Evolutionary conservation across 2,888 invertebrate genomes (phyloP).

Genomic region (Cheilosia impressa): DNA sequence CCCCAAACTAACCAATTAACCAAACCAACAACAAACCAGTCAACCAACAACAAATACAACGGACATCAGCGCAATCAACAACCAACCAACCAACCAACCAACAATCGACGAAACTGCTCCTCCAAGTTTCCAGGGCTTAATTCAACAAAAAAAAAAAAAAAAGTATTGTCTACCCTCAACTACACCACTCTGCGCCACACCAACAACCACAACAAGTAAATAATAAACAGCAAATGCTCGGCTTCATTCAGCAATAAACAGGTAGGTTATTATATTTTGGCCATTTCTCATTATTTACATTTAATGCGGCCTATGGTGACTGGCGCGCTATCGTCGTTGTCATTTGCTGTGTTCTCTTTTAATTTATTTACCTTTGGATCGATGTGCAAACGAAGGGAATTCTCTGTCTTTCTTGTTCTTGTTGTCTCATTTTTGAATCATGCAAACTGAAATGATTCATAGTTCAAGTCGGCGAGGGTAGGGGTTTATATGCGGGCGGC

Average conservation of each 20-base stretch:
- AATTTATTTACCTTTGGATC: slow-evolving; percentile 69
- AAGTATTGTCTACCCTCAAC: slow-evolving; percentile 2
- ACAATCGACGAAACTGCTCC: slow-evolving; percentile 4
- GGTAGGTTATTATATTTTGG: slow-evolving; percentile 56
- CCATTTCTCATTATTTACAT: slow-evolving; percentile 64
- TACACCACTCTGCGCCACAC: slow-evolving; percentile 4
- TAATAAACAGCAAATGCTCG: slow-evolving; percentile 65
- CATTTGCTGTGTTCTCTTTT: slow-evolving; percentile 42
- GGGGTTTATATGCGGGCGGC: neutral
- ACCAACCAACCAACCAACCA: no score
- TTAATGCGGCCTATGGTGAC: slow-evolving; percentile 27
- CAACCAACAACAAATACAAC: slow-evolving; percentile 48
- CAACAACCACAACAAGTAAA: slow-evolving; percentile 55
- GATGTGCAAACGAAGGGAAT: slow-evolving; percentile 71
- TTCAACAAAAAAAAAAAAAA: neutral
- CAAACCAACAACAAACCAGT: slow-evolving; percentile 50
- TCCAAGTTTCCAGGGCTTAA: slow-evolving; percentile 7
- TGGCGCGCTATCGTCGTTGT: slow-evolving; percentile 28
- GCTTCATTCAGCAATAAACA: slow-evolving; percentile 73
- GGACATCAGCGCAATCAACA: slow-evolving; percentile 5
- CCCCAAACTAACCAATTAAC: slow-evolving; percentile 36
- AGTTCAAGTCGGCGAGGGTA: neutral
- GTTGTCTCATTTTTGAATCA: neutral
- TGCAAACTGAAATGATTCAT: slow-evolving; percentile 30
- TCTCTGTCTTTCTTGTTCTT: slow-evolving; percentile 7